A percentile compares a stretch with the other conserved stretches of the same genome.
Evolutionary conservation across 2,888 invertebrate species (phyloP).

Genomic region (Lithophane leautieri): DNA sequence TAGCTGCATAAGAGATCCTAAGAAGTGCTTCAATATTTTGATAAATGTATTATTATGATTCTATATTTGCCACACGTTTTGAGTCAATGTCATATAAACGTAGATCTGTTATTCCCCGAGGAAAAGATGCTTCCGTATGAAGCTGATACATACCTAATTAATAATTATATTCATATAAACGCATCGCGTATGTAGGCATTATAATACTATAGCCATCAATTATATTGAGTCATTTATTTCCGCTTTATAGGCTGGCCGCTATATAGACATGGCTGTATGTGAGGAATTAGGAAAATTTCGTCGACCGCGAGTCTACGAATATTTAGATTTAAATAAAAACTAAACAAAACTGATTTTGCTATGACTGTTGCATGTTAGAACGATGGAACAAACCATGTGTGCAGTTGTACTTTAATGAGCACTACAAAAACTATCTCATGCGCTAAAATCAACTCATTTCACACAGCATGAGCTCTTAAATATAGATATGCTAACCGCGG

Average conservation of each 20-base stretch:
- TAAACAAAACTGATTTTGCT: not conserved
- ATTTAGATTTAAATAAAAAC: not conserved
- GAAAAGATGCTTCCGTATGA: constrained; percentile 53
- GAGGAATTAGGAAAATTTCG: not conserved
- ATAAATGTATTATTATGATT: constrained; percentile 15
- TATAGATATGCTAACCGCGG: not conserved
- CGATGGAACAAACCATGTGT: not conserved
- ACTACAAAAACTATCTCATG: not conserved
- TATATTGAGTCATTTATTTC: constrained; percentile 35
- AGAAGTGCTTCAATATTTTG: constrained; percentile 20
- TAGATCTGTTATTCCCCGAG: constrained; percentile 52
- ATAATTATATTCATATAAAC: constrained; percentile 35
- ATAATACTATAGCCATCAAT: constrained; percentile 37
- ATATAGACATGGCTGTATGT: not conserved
- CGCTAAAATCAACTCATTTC: not conserved
- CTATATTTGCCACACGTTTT: constrained; percentile 24
- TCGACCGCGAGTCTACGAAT: not conserved
- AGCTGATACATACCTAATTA: constrained; percentile 44
- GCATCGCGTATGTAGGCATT: constrained; percentile 34
- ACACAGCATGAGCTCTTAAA: constrained; percentile 2
- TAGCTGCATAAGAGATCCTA: not conserved
- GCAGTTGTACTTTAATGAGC: not conserved
- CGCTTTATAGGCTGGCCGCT: constrained; percentile 19
- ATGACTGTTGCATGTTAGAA: not conserved
- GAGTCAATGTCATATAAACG: constrained; percentile 31